Base-by-base conservation (phyloP, 1,140 invertebrate genomes). In the Neocloeon triangulifer region DNA sequence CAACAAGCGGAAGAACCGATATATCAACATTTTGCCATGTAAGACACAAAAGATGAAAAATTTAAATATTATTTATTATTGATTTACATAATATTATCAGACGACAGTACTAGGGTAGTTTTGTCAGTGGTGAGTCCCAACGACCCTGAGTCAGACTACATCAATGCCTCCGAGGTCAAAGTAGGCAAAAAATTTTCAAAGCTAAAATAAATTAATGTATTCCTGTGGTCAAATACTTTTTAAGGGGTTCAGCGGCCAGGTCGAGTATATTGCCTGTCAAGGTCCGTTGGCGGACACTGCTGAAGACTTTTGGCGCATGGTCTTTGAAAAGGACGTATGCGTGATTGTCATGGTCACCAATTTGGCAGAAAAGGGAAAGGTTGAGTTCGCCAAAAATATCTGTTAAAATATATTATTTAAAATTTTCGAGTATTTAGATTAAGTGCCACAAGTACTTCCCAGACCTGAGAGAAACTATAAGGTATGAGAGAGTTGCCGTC, bases 151-250 rank as follows among this genome's bases (percentile, higher is more conserved):
- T 46, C 64, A 38, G 70, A 77, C 52, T 84, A 82, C 41, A 80
- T 84, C 25, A 84, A 84, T 55, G 78, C 74, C 8, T 81, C 77
- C 18, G 80, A 69, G 43, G 69, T 82, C 41, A 70, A 72, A 54
- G 77, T 75, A n/a, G n/a, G n/a, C n/a, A n/a, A n/a, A n/a, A n/a
- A n/a, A n/a, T 55, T 49, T 43, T 25, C 10, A 20, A 9, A 33
- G 19, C 9, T 8, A 29, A 29, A 8, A 10, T 29, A n/a, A n/a
- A n/a, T n/a, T n/a, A n/a, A n/a, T n/a, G n/a, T n/a, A n/a, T n/a
- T n/a, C n/a, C n/a, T n/a, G n/a, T n/a, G n/a, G n/a, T n/a, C n/a
- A n/a, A n/a, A n/a, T n/a, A n/a, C n/a, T n/a, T n/a, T n/a, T n/a
- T n/a, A 38, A 78, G 70, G 74, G 76, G 23, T 73, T 66, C 40